Conservation (phyloP, 2,113 vertebrate genomes). For the Phrynosoma platyrhinos region DNA sequence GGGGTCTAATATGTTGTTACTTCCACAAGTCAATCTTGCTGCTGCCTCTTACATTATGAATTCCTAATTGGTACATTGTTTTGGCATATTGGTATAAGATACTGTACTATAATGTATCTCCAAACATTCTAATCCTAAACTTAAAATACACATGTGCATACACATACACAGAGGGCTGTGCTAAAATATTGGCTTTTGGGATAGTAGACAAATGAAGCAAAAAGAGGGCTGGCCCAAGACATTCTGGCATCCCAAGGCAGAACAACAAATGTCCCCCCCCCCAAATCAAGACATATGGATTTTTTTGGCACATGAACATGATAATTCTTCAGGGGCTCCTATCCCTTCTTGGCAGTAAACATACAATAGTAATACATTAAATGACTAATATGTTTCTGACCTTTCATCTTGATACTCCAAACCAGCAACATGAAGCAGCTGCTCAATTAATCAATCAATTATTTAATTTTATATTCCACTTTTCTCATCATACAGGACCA, state of each 20-base stretch:
- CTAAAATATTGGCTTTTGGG: neutral
- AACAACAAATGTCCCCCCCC: neutral
- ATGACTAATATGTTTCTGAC: neutral
- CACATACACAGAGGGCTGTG: too few relatives aligned
- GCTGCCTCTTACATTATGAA: neutral
- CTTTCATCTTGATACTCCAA: neutral
- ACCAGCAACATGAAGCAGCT: too few relatives aligned
- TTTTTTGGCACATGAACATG: too few relatives aligned
- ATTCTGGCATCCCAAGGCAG: neutral
- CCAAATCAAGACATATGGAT: neutral
- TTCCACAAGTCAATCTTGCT: neutral
- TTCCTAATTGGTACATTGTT: neutral
- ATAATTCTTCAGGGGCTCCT: too few relatives aligned
- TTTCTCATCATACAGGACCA: too few relatives aligned
- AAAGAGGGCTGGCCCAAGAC: neutral
- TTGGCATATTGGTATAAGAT: neutral
- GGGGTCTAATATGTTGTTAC: neutral
- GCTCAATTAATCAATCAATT: too few relatives aligned
- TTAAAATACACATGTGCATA: neutral
- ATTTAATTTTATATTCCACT: neutral
- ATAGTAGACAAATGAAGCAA: neutral
- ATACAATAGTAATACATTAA: neutral
- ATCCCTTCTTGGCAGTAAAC: too few relatives aligned
- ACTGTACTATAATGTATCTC: neutral
- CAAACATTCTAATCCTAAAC: neutral